Percentiles rank a stretch among this genome's conserved stretches.
phyloP scores from a whole-genome alignment of 2,113 vertebrate species.

The Albula glossodonta region DNA sequence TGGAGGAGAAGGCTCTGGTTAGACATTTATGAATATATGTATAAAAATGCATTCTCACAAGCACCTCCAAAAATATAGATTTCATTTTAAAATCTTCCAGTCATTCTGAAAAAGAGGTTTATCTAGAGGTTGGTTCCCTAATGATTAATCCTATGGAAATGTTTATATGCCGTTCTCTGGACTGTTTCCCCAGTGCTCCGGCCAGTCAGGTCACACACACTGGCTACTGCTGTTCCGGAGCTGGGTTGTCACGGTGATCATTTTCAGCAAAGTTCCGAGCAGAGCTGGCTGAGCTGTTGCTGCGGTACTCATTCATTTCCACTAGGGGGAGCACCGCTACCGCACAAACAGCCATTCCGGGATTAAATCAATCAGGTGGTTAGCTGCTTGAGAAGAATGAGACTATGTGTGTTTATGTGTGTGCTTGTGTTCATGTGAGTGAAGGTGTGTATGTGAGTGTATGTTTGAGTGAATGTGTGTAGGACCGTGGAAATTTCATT shows the following conservation, averaged over 20 bases:
- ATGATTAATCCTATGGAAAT: conserved; percentile 15
- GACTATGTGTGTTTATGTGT: not conserved
- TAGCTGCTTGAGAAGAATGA: not conserved
- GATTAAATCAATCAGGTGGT: not conserved
- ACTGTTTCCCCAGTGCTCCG: not conserved
- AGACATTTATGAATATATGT: conserved; percentile 37
- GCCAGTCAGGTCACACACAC: not conserved
- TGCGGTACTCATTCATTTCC: not conserved
- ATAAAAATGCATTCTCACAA: conserved; percentile 47
- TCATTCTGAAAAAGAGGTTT: conserved; percentile 1
- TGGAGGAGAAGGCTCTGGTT: conserved; percentile 41
- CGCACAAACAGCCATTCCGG: no score
- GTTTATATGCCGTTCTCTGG: not conserved
- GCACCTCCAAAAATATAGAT: conserved; percentile 32
- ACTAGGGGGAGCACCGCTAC: no score
- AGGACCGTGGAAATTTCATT: not conserved
- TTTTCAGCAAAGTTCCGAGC: not conserved
- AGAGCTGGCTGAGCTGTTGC: not conserved
- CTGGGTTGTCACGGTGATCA: not conserved
- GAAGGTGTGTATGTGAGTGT: not conserved
- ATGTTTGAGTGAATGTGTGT: not conserved
- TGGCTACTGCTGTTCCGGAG: not conserved
- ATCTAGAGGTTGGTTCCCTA: not conserved
- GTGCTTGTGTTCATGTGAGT: not conserved
- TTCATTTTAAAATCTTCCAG: conserved; percentile 10